Conservation (phyloP, 2,113 vertebrate species). For the Struthidea cinerea region DNA sequence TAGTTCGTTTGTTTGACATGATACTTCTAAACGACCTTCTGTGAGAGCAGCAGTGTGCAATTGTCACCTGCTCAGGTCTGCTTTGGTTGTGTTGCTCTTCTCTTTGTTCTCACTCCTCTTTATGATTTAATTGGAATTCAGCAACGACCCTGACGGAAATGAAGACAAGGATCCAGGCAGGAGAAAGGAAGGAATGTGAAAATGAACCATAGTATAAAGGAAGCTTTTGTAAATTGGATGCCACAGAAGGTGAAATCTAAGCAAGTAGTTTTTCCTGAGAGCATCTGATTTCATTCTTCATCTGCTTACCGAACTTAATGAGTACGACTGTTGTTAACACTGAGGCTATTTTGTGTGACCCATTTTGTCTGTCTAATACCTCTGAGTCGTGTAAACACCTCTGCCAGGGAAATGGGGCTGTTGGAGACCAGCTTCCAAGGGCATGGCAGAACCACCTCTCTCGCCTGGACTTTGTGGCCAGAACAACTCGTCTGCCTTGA, state of each 20-base stretch:
- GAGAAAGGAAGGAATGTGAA: background rate
- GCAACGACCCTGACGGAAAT: background rate
- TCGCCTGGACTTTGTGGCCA: background rate
- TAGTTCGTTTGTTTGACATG: conserved; percentile 16
- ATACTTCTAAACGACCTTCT: background rate
- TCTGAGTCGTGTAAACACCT: background rate
- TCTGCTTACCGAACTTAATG: background rate
- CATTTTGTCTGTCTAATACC: background rate
- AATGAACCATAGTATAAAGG: background rate
- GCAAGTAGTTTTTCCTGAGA: background rate
- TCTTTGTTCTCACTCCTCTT: conserved; percentile 17
- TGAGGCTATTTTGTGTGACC: background rate
- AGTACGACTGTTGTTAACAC: background rate
- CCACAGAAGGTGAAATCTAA: background rate
- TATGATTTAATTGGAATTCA: conserved; percentile 52
- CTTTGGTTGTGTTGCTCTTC: background rate
- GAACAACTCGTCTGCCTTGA: background rate
- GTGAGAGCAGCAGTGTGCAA: background rate
- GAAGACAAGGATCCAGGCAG: background rate
- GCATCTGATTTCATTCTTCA: background rate
- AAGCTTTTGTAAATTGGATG: background rate
- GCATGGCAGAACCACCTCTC: background rate
- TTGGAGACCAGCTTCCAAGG: background rate
- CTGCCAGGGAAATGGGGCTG: background rate
- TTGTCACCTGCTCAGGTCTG: conserved; percentile 1